These are phyloP conservation scores for Myiozetetes cayanensis DNA, from an alignment of 2,113 vertebrate genomes.

Conservation along the genomic window DNA sequence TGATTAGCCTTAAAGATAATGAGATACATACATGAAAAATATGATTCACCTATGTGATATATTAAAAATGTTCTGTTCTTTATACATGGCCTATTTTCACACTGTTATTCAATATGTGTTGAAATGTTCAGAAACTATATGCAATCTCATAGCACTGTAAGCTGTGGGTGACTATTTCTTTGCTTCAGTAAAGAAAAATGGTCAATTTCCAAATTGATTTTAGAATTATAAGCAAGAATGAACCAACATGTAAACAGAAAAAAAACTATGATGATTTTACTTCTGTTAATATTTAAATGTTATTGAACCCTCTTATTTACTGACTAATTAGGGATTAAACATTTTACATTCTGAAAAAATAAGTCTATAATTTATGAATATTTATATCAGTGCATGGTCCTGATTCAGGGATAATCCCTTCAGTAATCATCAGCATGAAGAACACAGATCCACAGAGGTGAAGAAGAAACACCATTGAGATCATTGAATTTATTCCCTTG, in stretches of 20 bases:
- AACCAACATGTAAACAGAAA: neutral
- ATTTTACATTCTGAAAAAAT: neutral
- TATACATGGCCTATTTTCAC: neutral
- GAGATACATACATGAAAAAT: neutral
- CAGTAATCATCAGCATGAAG: neutral
- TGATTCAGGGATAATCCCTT: neutral
- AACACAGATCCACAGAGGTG: neutral
- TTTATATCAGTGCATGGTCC: neutral
- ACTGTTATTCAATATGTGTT: neutral
- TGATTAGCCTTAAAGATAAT: neutral
- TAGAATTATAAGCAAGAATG: neutral
- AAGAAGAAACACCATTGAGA: neutral
- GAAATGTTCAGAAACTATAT: neutral
- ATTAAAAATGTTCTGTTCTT: neutral
- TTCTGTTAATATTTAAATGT: neutral
- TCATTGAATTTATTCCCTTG: neutral
- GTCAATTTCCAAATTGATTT: neutral
- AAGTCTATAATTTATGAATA: neutral
- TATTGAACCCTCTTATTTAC: neutral
- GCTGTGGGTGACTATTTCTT: neutral
- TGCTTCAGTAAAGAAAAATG: neutral
- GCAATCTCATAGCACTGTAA: neutral
- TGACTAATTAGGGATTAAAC: neutral
- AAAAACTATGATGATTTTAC: neutral
- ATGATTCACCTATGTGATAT: fast-evolving